A percentile compares a stretch with the other conserved stretches of the same genome.
Evolutionary conservation across 2,113 vertebrate genomes (phyloP).

Genomic region (Thunnus thynnus): DNA sequence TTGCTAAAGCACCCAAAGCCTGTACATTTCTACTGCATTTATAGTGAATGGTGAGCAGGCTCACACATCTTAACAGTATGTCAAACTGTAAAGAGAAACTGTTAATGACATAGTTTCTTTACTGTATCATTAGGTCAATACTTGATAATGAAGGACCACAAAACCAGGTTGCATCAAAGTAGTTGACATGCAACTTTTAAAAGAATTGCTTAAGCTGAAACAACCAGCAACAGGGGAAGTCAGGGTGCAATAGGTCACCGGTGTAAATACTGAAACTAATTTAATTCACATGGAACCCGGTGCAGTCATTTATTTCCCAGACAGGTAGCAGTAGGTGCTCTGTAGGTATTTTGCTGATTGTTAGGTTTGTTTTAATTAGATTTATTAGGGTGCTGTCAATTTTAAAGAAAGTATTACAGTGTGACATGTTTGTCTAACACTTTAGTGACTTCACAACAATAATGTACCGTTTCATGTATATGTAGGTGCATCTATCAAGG

Average conservation of each 20-base stretch:
- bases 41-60: conserved; percentile 67
- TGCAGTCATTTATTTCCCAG: conserved; percentile 14
- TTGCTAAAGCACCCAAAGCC: conserved; percentile 37
- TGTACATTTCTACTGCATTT: conserved; percentile 36
- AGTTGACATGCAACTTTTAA: background rate
- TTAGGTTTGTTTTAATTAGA: background rate
- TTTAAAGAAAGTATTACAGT: conserved; percentile 22
- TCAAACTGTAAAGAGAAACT: conserved; percentile 10
- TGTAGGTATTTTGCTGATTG: conserved; percentile 30
- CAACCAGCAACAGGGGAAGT: conserved; percentile 31
- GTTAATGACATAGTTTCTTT: conserved; percentile 8
- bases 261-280: conserved; percentile 36
- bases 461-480: conserved; percentile 33
- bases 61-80: conserved; percentile 40
- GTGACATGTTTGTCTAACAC: background rate
- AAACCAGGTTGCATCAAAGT: conserved; percentile 25
- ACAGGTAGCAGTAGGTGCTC: conserved; percentile 13
- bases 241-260: conserved; percentile 38
- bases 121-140: conserved; percentile 14
- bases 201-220: conserved; percentile 1
- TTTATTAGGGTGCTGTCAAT: background rate
- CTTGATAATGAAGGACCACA: conserved; percentile 31
- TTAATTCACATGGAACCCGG: conserved; percentile 4
- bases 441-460: conserved; percentile 37
- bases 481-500: conserved; percentile 16